These are phyloP conservation scores for Netelia melanura DNA, from an alignment of 2,888 invertebrate species.

Conservation along the genomic window DNA sequence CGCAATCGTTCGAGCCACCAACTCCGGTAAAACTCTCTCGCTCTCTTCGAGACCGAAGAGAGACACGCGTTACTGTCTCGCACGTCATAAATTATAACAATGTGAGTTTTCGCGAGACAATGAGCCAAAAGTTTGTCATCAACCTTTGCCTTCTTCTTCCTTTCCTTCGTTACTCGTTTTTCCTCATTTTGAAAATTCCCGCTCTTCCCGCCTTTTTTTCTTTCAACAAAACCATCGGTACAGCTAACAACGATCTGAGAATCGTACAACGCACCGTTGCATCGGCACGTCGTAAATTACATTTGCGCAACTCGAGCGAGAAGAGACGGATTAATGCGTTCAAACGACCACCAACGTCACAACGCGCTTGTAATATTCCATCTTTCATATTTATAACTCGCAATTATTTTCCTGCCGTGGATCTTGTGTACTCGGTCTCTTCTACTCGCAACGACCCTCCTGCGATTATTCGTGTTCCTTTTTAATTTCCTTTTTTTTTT, in stretches of 20 bases:
- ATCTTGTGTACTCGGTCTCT: background rate
- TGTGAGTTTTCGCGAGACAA: constrained; percentile 60
- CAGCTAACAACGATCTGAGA: constrained; percentile 23
- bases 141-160: background rate
- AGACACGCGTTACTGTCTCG: constrained; percentile 56
- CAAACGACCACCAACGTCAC: constrained; percentile 44
- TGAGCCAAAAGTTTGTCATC: constrained; percentile 26
- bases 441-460: background rate
- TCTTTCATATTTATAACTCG: constrained; percentile 51
- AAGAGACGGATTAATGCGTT: constrained; percentile 18
- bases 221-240: constrained; percentile 61
- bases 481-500: background rate
- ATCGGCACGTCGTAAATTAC: constrained; percentile 59
- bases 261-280: constrained; percentile 7
- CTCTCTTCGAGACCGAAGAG: background rate
- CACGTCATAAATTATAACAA: constrained; percentile 69
- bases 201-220: background rate
- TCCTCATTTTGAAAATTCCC: constrained; percentile 18
- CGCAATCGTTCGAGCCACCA: constrained; percentile 60
- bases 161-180: background rate
- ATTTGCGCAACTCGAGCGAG: constrained; percentile 56
- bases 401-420: constrained; percentile 44
- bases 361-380: constrained; percentile 10
- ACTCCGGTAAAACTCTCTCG: constrained; percentile 19
- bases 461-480: background rate